phyloP scores from a whole-genome alignment of 2,797 vertebrate genomes.

The Phalloptychus januarius region DNA sequence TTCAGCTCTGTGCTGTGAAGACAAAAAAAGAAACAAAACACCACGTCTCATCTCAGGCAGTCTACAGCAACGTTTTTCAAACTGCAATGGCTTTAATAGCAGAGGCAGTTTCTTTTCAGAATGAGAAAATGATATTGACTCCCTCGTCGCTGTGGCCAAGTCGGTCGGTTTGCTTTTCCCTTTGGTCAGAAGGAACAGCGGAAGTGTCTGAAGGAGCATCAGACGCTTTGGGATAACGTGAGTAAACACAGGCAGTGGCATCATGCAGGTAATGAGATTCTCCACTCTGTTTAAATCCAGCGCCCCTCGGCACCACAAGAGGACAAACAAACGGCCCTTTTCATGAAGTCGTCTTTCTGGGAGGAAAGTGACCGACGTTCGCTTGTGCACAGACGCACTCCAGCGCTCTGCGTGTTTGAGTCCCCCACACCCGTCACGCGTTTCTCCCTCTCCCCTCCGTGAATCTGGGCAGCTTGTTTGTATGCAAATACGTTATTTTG shows the following conservation, averaged over 20 bases:
- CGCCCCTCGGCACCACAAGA: slow-evolving; percentile 52
- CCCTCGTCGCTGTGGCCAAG: slow-evolving; percentile 19
- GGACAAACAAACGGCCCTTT: slow-evolving; percentile 47
- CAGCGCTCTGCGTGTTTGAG: slow-evolving; percentile 11
- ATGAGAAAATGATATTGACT: slow-evolving; percentile 43
- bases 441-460: slow-evolving; percentile 14
- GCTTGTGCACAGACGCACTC: slow-evolving; percentile 11
- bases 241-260: slow-evolving; percentile 64
- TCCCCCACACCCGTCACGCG: background rate
- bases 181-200: background rate
- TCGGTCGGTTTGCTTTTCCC: slow-evolving; percentile 42
- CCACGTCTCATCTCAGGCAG: background rate
- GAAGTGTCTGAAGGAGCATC: slow-evolving; percentile 13
- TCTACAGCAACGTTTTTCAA: slow-evolving; percentile 28
- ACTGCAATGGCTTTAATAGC: slow-evolving; percentile 9
- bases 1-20: background rate
- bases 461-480: slow-evolving; percentile 60
- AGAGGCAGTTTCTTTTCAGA: background rate
- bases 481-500: slow-evolving; percentile 60
- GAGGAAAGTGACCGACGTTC: slow-evolving; percentile 6
- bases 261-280: slow-evolving; percentile 70
- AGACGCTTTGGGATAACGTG: slow-evolving; percentile 49
- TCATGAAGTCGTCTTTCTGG: slow-evolving; percentile 4
- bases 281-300: slow-evolving; percentile 53
- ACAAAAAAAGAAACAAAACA: background rate